A percentile compares a stretch with the other conserved stretches of the same genome.
Conservation (phyloP, 2,113 vertebrate genomes). For the Pedionomus torquatus region DNA sequence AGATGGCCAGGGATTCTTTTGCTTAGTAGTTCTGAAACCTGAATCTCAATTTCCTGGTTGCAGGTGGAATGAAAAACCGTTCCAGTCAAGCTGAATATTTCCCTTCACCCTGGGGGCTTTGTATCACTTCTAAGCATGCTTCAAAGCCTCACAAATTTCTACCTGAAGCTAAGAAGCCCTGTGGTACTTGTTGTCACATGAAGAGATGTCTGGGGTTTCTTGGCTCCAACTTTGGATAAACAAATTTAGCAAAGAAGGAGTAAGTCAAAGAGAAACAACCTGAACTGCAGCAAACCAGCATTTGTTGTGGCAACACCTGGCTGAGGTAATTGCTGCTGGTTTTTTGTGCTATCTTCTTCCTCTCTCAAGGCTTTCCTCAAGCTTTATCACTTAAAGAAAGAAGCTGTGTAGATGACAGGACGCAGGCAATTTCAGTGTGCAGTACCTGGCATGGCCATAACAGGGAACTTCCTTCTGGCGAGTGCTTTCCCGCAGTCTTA, state of each 20-base stretch:
- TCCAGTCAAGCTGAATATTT: neutral
- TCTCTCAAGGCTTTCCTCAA: neutral
- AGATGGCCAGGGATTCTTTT: neutral
- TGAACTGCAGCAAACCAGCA: neutral
- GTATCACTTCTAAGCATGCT: neutral
- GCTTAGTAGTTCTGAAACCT: neutral
- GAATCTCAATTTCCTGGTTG: neutral
- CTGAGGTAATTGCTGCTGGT: neutral
- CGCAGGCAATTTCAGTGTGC: neutral
- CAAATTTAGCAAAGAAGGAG: neutral
- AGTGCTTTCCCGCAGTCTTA: neutral
- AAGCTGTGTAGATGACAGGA: neutral
- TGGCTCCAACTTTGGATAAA: neutral
- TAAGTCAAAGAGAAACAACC: neutral
- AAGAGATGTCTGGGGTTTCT: neutral
- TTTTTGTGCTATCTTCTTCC: neutral
- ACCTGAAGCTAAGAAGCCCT: neutral
- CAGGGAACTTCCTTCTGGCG: neutral
- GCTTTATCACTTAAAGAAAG: neutral
- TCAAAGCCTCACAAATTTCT: neutral
- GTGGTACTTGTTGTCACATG: neutral
- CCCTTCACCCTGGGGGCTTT: neutral
- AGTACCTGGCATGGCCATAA: fast-evolving
- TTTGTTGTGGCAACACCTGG: neutral
- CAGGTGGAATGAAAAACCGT: neutral